phyloP scores from a whole-genome alignment of 2,888 invertebrate genomes.

The Eueremaeus valkanovi region DNA sequence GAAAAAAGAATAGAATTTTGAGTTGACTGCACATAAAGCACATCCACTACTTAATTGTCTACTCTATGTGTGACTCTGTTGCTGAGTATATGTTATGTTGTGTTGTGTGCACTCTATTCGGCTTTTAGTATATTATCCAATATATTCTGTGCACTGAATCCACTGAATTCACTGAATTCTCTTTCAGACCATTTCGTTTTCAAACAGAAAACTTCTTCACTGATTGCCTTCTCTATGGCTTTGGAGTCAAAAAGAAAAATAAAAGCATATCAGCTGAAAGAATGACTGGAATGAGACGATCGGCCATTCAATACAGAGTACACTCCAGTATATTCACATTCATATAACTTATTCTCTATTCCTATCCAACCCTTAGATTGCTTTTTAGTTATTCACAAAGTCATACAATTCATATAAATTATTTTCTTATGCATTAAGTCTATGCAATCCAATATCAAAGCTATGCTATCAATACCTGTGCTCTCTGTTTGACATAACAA shows the following conservation, averaged over 20 bases:
- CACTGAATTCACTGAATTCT: slow-evolving; percentile 36
- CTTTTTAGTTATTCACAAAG: slow-evolving; percentile 26
- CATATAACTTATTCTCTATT: slow-evolving; percentile 5
- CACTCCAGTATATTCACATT: neutral
- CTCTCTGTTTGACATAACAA: neutral
- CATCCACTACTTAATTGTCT: neutral
- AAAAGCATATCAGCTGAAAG: neutral
- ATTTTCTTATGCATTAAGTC: slow-evolving; percentile 1
- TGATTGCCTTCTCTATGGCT: slow-evolving; percentile 28
- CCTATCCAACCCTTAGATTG: neutral
- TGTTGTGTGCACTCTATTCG: no score
- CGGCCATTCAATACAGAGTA: neutral
- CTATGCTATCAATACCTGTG: slow-evolving; percentile 27
- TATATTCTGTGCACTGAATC: slow-evolving; percentile 15
- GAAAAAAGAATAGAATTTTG: neutral
- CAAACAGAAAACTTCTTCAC: slow-evolving; percentile 23
- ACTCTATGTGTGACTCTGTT: neutral
- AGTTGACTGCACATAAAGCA: neutral
- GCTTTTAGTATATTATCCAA: neutral
- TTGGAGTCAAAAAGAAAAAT: neutral
- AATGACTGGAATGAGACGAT: slow-evolving; percentile 32
- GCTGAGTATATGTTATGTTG: neutral
- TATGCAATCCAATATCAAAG: no score
- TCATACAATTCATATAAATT: slow-evolving; percentile 30
- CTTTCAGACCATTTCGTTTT: slow-evolving; percentile 28